Conservation (phyloP, 2,888 invertebrate species). For the Cheilosia pagana region DNA sequence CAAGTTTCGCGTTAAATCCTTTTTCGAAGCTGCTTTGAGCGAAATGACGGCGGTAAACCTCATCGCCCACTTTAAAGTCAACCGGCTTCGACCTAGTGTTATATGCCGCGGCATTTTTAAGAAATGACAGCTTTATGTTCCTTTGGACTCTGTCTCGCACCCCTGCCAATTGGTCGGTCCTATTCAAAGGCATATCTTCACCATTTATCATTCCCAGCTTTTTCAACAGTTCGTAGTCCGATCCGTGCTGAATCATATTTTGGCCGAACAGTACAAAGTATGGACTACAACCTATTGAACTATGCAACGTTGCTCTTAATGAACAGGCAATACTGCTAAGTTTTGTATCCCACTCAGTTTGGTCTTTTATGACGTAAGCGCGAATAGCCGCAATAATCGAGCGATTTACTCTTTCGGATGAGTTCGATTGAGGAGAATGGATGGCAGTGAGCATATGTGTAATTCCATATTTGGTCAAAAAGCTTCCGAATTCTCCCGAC, state of each 20-base stretch:
- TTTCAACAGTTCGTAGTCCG: not conserved
- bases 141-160: no score
- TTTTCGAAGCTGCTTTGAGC: no score
- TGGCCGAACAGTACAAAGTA: constrained; percentile 12
- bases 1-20: no score
- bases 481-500: not conserved
- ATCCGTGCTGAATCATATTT: constrained; percentile 11
- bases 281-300: constrained; percentile 1
- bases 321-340: constrained; percentile 1
- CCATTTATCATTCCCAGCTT: no score
- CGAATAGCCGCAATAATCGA: not conserved
- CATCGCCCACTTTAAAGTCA: no score
- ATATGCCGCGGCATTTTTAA: no score
- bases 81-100: no score
- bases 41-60: no score
- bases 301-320: not conserved
- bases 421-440: constrained; percentile 5
- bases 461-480: not conserved
- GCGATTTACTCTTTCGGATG: not conserved
- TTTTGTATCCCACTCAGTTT: not conserved
- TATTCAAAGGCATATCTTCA: no score
- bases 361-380: not conserved
- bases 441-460: not conserved
- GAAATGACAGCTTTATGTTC: no score
- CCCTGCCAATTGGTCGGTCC: no score